Conservation (phyloP, 2,888 invertebrate genomes). For the Slavum lentiscoides region DNA sequence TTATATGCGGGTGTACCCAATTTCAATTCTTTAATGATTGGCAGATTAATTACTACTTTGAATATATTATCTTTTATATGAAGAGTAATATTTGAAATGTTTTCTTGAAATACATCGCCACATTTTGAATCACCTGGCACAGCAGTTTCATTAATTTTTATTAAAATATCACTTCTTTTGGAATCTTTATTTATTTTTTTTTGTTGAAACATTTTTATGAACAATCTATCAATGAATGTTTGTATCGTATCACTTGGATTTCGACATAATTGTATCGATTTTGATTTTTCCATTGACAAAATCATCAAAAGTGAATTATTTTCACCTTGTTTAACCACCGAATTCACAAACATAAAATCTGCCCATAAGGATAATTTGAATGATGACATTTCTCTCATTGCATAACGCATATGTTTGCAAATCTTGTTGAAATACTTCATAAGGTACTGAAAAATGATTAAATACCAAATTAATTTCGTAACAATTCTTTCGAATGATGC, state of each 20-base stretch:
- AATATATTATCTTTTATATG: background rate
- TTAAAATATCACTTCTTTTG: background rate
- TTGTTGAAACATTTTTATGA: background rate
- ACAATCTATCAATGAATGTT: background rate
- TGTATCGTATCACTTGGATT: background rate
- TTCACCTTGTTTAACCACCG: background rate
- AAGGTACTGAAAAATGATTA: background rate
- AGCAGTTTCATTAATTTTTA: conserved; percentile 1
- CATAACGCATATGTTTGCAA: background rate
- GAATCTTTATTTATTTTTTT: background rate
- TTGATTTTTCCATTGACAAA: background rate
- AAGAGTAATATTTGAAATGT: background rate
- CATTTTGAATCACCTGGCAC: background rate
- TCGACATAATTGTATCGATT: conserved; percentile 25
- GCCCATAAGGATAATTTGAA: conserved; percentile 19
- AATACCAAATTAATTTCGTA: too few species aligned
- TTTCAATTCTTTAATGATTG: conserved; percentile 17
- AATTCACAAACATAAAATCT: conserved; percentile 28
- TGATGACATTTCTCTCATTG: conserved; percentile 34
- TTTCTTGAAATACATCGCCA: conserved; percentile 17
- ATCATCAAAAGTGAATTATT: background rate
- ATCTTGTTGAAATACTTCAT: conserved; percentile 24
- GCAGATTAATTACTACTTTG: conserved; percentile 5
- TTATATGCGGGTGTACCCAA: background rate
- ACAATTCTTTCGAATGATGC: too few species aligned